These are phyloP conservation scores for Drosophila nigricruria DNA, from an alignment of 2,888 invertebrate species.

Conservation along the genomic window DNA sequence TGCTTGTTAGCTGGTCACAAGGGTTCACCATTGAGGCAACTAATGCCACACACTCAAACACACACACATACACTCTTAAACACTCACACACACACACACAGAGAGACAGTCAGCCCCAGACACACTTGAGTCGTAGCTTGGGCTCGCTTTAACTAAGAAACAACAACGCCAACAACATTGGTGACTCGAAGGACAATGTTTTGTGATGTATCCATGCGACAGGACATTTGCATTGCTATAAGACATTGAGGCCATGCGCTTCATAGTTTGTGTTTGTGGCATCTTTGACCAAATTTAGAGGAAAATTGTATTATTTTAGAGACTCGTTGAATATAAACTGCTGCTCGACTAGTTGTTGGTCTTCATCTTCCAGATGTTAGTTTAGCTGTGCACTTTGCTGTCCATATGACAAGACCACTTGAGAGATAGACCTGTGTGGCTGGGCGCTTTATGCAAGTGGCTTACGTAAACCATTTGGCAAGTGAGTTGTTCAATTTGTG, in stretches of 20 bases:
- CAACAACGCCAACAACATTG: conserved; percentile 4
- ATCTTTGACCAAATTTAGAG: conserved; percentile 71
- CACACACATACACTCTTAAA: conserved; percentile 17
- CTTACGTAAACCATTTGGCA: conserved; percentile 29
- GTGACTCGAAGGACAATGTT: conserved; percentile 27
- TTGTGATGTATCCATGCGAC: conserved; percentile 47
- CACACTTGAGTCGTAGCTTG: conserved; percentile 33
- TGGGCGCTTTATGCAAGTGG: conserved; percentile 3
- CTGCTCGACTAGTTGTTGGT: conserved; percentile 37
- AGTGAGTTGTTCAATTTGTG: conserved; percentile 59
- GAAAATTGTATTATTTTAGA: conserved; percentile 80
- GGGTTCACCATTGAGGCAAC: conserved; percentile 45
- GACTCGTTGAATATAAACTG: conserved; percentile 54
- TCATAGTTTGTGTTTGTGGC: conserved; percentile 36
- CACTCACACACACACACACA: not conserved
- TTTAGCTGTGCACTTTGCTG: conserved; percentile 42
- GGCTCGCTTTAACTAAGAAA: conserved; percentile 37
- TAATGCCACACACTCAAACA: conserved; percentile 28
- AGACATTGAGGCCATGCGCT: conserved; percentile 30
- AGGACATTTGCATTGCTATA: conserved; percentile 65
- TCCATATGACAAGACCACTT: conserved; percentile 18
- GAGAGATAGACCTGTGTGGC: conserved; percentile 19
- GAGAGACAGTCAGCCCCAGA: conserved; percentile 5
- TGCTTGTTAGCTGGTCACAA: conserved; percentile 50
- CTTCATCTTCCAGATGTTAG: conserved; percentile 7